These are phyloP conservation scores for Blastobasis adustella DNA, from an alignment of 2,888 invertebrate genomes.

Conservation along the genomic window DNA sequence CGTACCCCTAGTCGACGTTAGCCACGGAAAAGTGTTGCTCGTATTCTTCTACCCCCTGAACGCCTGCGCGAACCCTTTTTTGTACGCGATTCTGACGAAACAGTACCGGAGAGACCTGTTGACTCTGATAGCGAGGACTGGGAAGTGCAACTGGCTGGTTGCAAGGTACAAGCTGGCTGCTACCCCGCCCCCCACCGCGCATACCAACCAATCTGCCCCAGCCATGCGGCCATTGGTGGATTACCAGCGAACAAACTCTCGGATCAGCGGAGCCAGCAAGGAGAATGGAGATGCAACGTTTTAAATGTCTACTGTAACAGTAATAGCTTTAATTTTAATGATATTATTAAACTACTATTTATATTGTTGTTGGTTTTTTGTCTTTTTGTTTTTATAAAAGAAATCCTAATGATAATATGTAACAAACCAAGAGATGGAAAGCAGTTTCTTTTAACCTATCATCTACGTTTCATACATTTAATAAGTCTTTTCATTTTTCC, in stretches of 20 bases:
- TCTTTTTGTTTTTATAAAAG: conserved; percentile 4
- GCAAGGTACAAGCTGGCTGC: conserved; percentile 54
- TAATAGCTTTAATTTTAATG: conserved; percentile 16
- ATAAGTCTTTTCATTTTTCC: too few species aligned
- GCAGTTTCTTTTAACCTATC: too few species aligned
- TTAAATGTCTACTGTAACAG: conserved; percentile 17
- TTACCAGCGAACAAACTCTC: conserved; percentile 43
- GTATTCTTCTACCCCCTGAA: conserved; percentile 95
- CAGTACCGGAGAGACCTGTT: conserved; percentile 88
- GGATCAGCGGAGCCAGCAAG: conserved; percentile 35
- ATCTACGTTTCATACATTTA: too few species aligned
- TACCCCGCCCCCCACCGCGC: conserved; percentile 58
- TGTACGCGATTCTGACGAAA: conserved; percentile 92
- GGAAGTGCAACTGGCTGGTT: conserved; percentile 56
- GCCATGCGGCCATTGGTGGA: conserved; percentile 53
- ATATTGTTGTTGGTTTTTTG: conserved; percentile 33
- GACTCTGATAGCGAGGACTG: conserved; percentile 78
- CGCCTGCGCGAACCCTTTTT: conserved; percentile 93
- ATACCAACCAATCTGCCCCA: conserved; percentile 57
- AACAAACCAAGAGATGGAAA: too few species aligned
- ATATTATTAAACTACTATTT: conserved; percentile 52
- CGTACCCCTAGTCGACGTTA: conserved; percentile 87
- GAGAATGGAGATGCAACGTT: conserved; percentile 48
- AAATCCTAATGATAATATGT: background rate
- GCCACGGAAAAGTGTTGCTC: conserved; percentile 85